These are phyloP conservation scores for Microtus oregoni DNA, from an alignment of 2,113 vertebrate species.

Conservation along the genomic window DNA sequence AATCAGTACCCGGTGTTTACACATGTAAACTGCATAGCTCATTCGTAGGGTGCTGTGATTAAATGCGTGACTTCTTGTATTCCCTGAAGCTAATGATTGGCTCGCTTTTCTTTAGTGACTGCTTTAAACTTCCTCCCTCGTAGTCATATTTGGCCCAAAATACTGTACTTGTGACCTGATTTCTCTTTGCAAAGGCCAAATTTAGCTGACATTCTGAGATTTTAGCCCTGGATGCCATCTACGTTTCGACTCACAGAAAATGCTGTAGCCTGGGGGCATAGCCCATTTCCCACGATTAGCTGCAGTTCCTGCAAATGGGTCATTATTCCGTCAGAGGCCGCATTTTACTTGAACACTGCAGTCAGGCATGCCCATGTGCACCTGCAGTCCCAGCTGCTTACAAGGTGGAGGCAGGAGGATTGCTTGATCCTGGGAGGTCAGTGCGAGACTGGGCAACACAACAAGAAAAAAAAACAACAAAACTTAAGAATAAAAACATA, in stretches of 20 bases:
- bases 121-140: slow-evolving; percentile 35
- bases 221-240: neutral
- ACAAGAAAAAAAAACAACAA: neutral
- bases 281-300: neutral
- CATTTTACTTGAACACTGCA: neutral
- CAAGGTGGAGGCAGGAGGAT: neutral
- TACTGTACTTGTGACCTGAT: slow-evolving; percentile 36
- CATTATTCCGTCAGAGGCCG: neutral
- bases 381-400: neutral
- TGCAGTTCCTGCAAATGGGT: slow-evolving; percentile 25
- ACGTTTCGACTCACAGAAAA: slow-evolving; percentile 17
- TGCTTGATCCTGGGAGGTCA: neutral
- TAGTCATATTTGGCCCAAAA: slow-evolving; percentile 47
- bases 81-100: slow-evolving; percentile 15
- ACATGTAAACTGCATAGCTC: neutral
- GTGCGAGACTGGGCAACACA: neutral
- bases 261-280: neutral
- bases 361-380: too few relatives aligned
- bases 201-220: slow-evolving; percentile 54
- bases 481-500: neutral
- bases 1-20: neutral
- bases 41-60: neutral
- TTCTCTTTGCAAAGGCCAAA: slow-evolving; percentile 54
- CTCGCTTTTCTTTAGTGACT: slow-evolving; percentile 16
- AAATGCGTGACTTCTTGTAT: slow-evolving; percentile 30